A percentile compares a stretch with the other conserved stretches of the same genome.
These are phyloP conservation scores for Cataglyphis cursor DNA, from an alignment of 2,888 invertebrate genomes.

Conservation along the genomic window DNA sequence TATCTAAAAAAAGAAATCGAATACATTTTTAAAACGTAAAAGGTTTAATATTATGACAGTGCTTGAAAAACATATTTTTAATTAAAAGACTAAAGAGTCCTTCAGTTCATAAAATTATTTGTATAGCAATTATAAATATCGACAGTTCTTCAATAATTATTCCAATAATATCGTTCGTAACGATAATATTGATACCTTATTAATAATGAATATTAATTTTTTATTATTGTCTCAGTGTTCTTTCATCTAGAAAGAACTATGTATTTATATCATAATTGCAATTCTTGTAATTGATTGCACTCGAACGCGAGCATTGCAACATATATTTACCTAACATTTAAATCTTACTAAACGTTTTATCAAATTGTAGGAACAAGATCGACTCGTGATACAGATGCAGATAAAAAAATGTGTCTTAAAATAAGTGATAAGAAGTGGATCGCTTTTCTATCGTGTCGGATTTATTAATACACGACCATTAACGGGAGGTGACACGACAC, in stretches of 20 bases:
- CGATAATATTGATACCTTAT: background rate
- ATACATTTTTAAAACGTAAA: background rate
- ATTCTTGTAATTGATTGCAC: background rate
- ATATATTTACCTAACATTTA: background rate
- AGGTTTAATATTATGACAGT: background rate
- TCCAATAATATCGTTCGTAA: no score
- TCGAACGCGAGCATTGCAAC: background rate
- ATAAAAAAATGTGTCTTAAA: background rate
- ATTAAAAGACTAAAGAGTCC: background rate
- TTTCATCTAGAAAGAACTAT: background rate
- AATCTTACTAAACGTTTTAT: background rate
- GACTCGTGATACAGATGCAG: background rate
- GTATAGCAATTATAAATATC: background rate
- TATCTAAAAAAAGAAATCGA: background rate
- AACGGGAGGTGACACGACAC: constrained; percentile 33
- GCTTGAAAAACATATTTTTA: background rate
- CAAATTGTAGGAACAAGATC: background rate
- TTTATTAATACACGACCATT: constrained; percentile 44
- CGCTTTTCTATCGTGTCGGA: background rate
- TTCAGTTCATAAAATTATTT: background rate
- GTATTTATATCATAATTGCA: background rate
- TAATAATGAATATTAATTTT: background rate
- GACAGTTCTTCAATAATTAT: background rate
- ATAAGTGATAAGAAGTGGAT: background rate
- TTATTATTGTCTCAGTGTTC: background rate